Percentiles rank a stretch among this genome's conserved stretches.
These are phyloP conservation scores for Morpho helenor DNA, from an alignment of 2,888 invertebrate species.

Conservation along the genomic window DNA sequence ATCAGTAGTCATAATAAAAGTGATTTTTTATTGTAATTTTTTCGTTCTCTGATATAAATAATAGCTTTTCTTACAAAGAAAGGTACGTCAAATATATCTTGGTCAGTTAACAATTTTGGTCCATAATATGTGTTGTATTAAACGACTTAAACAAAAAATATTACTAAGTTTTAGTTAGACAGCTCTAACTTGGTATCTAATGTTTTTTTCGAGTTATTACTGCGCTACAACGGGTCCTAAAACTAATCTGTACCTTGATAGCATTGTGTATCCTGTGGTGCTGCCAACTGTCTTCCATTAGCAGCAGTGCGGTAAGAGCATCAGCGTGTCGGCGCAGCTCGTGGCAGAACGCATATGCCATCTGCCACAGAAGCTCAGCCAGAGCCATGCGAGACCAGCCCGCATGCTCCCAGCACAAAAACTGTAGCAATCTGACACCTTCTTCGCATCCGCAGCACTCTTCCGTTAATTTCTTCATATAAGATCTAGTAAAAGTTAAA, in stretches of 20 bases:
- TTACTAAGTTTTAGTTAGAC: no score
- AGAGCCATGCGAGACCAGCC: constrained; percentile 94
- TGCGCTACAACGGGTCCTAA: no score
- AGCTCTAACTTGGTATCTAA: no score
- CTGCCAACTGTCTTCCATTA: constrained; percentile 98
- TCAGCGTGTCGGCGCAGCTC: constrained; percentile 96
- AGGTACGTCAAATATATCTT: no score
- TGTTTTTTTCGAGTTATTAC: no score
- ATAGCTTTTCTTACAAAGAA: no score
- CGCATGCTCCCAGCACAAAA: constrained; percentile 98
- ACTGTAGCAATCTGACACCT: constrained; percentile 92
- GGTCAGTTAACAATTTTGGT: no score
- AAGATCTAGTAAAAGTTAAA: constrained; percentile 52
- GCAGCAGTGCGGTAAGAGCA: constrained; percentile 89
- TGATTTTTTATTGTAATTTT: no score
- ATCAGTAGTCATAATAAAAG: no score
- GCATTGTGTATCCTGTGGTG: constrained; percentile 96
- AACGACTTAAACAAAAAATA: no score
- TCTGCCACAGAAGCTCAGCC: constrained; percentile 94
- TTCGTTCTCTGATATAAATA: no score
- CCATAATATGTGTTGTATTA: no score
- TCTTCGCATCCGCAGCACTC: constrained; percentile 96
- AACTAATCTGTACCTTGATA: constrained; percentile 82
- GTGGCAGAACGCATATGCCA: constrained; percentile 94
- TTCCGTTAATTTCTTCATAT: constrained; percentile 96